phyloP scores from a whole-genome alignment of 1,140 invertebrate species.

The Atta colombica region DNA sequence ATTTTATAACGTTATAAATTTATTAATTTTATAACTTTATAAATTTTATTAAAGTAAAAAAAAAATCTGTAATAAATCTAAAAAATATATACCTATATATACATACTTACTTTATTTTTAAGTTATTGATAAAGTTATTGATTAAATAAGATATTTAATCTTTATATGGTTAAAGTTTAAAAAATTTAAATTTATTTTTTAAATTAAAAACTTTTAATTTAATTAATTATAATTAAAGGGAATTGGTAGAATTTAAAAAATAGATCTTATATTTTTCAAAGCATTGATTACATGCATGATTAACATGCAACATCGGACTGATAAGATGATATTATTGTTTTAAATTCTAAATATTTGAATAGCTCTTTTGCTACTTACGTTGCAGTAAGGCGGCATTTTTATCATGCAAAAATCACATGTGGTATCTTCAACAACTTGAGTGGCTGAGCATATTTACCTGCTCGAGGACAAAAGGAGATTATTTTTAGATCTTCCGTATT shows the following conservation, averaged over 20 bases:
- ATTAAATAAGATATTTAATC: neutral
- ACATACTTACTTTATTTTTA: too few relatives aligned
- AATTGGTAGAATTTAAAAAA: neutral
- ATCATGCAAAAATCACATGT: constrained; percentile 39
- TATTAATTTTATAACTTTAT: neutral
- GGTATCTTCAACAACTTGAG: constrained; percentile 15
- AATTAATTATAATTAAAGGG: neutral
- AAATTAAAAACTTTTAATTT: neutral
- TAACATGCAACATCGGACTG: neutral
- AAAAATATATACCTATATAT: too few relatives aligned
- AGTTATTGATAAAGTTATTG: too few relatives aligned
- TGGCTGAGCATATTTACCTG: constrained; percentile 52
- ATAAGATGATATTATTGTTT: neutral
- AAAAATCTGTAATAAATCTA: neutral
- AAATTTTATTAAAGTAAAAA: neutral
- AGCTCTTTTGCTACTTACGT: constrained; percentile 17
- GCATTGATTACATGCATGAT: neutral
- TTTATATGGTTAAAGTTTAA: neutral
- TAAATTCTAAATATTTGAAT: constrained; percentile 15
- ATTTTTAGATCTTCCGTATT: constrained; percentile 49
- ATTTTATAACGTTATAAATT: too few relatives aligned
- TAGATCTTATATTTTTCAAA: neutral
- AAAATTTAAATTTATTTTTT: neutral
- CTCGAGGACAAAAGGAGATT: constrained; percentile 42
- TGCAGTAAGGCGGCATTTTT: constrained; percentile 18